These are phyloP conservation scores for Corapipo altera DNA, from an alignment of 2,113 vertebrate genomes.

Conservation along the genomic window DNA sequence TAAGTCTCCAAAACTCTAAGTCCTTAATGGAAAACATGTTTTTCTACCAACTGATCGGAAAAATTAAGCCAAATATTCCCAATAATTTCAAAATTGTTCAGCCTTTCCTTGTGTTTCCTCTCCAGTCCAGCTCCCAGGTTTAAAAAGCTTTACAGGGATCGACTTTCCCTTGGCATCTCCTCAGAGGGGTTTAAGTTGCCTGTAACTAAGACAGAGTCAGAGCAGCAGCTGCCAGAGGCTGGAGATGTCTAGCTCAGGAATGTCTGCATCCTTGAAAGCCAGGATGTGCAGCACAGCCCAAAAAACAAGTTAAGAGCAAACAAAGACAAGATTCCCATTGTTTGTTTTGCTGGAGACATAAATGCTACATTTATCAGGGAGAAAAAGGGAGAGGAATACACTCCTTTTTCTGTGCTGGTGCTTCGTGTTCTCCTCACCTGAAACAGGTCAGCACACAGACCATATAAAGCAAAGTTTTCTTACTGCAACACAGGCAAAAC, in stretches of 20 bases:
- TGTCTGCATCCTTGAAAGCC: conserved; percentile 47
- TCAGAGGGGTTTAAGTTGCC: neutral
- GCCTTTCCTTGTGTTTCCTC: neutral
- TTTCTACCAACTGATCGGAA: neutral
- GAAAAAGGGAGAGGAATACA: neutral
- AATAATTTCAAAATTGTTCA: neutral
- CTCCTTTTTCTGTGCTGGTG: neutral
- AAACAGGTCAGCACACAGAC: neutral
- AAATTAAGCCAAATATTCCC: neutral
- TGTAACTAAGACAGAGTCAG: neutral
- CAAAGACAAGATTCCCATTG: neutral
- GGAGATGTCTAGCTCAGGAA: conserved; percentile 41
- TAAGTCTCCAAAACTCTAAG: neutral
- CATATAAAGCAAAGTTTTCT: neutral
- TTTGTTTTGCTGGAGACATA: conserved; percentile 1
- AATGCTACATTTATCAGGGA: neutral
- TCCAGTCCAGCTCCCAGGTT: neutral
- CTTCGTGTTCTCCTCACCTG: neutral
- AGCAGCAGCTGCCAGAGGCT: conserved; percentile 29
- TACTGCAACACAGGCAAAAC: neutral
- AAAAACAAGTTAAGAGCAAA: neutral
- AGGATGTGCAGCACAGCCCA: neutral
- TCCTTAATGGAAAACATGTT: neutral
- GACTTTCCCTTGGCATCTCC: neutral
- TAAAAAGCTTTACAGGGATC: neutral